Evolutionary conservation across 2,888 invertebrate species (phyloP), one percentile per base, ranked within the genome.

Genomic region (Archips xylosteana): DNA sequence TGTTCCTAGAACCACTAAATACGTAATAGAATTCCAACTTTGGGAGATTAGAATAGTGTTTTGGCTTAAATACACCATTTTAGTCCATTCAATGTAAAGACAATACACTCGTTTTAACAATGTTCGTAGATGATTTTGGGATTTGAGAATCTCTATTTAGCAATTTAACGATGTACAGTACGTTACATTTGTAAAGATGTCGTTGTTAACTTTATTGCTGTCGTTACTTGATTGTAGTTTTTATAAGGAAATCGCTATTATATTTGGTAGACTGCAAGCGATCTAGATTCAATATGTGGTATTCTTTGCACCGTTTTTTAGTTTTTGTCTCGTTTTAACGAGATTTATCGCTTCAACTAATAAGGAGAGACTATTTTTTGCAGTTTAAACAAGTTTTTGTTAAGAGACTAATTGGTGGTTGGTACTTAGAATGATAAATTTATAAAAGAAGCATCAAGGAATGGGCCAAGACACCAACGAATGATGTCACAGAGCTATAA

Each of bases 391-490:
- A 12, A 59, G 72, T 73, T 73, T 63, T 67, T 73, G 57, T 39
- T 59, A 39, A 10, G 45, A 59, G 72, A 63, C 72, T 68, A 73
- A 68, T 73, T 73, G 54, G 23, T 54, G 8, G 23, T 15, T 54
- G 23, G 54, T 54, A 23, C 15, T 54, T 9, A 23, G 15, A 54
- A 54, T 54, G 54, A 54, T 23, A 54, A 57, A 23, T 57, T 32
- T 57, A 57, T 32, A 57, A 32, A 32, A 81, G 78, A 81, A 83
- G 87, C 85, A 86, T 86, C 83, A 85, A 83, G 39, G 34, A 39
- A 60, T 84, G 83, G 57, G 32, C 32, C 57, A 57, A 60, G 59
- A 59, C 34, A 34, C 34, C 32, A 6, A 4, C 59, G 59, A 60
- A 60, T 60, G 60, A 60, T 60, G 60, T 60, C 60, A 60, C 60